Evolutionary conservation across 2,888 invertebrate genomes (phyloP).

Genomic region (Agrotis ipsilon): DNA sequence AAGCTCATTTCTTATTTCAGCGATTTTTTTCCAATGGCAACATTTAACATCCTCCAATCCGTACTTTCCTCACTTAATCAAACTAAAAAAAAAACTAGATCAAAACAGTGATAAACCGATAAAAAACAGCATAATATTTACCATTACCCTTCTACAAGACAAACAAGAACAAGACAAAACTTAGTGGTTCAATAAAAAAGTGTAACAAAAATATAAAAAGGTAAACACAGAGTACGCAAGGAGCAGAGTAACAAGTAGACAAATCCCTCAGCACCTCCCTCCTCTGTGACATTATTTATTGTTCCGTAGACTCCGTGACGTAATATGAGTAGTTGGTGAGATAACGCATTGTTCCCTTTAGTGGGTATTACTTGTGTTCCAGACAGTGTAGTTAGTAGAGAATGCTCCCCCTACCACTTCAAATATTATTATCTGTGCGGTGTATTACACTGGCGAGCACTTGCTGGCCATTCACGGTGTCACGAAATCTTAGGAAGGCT

Average conservation of each 20-base stretch:
- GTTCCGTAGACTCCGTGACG: constrained; percentile 63
- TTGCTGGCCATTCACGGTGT: constrained; percentile 34
- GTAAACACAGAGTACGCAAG: constrained; percentile 44
- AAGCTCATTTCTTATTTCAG: background rate
- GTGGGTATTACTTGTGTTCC: constrained; percentile 80
- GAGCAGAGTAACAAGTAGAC: constrained; percentile 36
- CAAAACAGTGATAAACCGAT: constrained; percentile 26
- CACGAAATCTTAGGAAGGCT: constrained; percentile 1
- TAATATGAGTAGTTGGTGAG: constrained; percentile 66
- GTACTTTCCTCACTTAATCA: constrained; percentile 23
- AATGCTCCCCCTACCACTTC: constrained; percentile 76
- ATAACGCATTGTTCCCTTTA: constrained; percentile 71
- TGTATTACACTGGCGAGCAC: constrained; percentile 30
- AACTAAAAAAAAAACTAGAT: constrained; percentile 31
- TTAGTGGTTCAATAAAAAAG: constrained; percentile 48
- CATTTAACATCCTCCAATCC: constrained; percentile 15
- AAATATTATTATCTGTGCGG: constrained; percentile 70
- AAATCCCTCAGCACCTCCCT: constrained; percentile 51
- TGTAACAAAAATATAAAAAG: constrained; percentile 57
- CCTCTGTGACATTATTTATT: constrained; percentile 62
- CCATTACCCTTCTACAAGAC: constrained; percentile 41
- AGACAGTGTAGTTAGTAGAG: constrained; percentile 63
- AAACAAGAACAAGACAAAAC: constrained; percentile 44
- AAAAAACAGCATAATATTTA: constrained; percentile 40
- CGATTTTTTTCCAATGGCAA: background rate